Base-by-base conservation (phyloP, 2,888 invertebrate species). In the Amiota mariae region DNA sequence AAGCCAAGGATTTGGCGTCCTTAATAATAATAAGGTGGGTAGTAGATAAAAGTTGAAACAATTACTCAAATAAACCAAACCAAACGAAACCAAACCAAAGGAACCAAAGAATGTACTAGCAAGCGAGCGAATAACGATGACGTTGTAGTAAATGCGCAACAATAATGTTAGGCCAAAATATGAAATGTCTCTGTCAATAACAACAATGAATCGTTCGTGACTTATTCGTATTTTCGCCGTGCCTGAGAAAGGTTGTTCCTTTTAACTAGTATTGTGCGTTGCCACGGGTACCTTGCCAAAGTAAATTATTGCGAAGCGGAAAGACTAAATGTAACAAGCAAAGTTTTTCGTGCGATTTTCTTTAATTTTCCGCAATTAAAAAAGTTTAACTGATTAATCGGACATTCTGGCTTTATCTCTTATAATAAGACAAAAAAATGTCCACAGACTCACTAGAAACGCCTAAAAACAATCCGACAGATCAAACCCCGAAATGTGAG, bases 311-410 rank as follows among this genome's bases (percentile, higher is more conserved):
- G 20, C 48, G 15, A 74, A 71, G 61, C 67, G 63, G 77, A 70
- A 56, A 64, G 46, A 75, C 71, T 71, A 73, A 12, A 13, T n/a
- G 46, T 72, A 73, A 75, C 73, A 72, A 79, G 75, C 75, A 71
- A 79, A 75, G 76, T 77, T 76, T 64, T 47, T 70, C 67, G 67
- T 63, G 57, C 68, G 56, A 36, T 70, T 63, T 67, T 63, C 49
- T 72, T 72, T 79, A 80, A 85, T 84, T 85, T 85, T 85, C 86
- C 84, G 81, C 75, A 76, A 85, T 84, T 85, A 79, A 78, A 73
- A 36, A 61, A 54, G 57, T 46, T 11, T 18, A 70, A 54, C 61
- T 61, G 6, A 36, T n/a, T n/a, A 36, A 63, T 24, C 13, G 15
- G 61, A 63, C 20, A 63, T 36, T 10, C 13, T 36, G 12, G 1